phyloP scores from a whole-genome alignment of 1,140 invertebrate species.

The Panagrolaimus sp. region DNA sequence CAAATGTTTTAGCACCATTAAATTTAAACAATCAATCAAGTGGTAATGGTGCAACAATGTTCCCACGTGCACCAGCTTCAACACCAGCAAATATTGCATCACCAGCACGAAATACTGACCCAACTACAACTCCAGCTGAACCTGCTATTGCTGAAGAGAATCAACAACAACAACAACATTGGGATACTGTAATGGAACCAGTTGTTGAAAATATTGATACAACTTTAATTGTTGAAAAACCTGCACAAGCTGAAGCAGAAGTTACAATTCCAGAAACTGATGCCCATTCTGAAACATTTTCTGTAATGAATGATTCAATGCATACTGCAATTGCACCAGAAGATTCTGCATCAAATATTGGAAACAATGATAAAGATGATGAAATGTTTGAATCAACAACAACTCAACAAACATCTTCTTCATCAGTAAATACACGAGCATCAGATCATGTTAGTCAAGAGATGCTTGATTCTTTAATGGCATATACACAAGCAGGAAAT shows the following conservation, averaged over 20 bases:
- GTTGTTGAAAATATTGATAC: too few relatives aligned
- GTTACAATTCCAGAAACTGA: background rate
- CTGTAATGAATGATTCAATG: background rate
- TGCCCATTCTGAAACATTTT: background rate
- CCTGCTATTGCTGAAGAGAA: background rate
- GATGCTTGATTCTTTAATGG: background rate
- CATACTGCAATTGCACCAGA: conserved; percentile 1
- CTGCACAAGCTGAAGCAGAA: too few relatives aligned
- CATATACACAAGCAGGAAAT: background rate
- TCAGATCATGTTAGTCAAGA: background rate
- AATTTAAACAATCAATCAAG: too few relatives aligned
- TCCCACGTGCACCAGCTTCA: background rate
- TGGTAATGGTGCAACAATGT: too few relatives aligned
- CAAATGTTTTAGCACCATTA: too few relatives aligned
- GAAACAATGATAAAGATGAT: too few relatives aligned
- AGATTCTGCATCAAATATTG: background rate
- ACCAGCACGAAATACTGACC: background rate
- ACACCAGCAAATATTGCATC: background rate
- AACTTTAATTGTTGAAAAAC: too few relatives aligned
- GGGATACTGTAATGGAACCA: too few relatives aligned
- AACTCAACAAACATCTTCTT: background rate
- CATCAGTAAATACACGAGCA: too few relatives aligned
- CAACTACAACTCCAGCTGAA: background rate
- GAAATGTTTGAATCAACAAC: background rate
- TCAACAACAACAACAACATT: background rate